A percentile compares a stretch with the other conserved stretches of the same genome.
Evolutionary conservation across 2,888 invertebrate genomes (phyloP).

Genomic region (Cryptocheilus praepositus): DNA sequence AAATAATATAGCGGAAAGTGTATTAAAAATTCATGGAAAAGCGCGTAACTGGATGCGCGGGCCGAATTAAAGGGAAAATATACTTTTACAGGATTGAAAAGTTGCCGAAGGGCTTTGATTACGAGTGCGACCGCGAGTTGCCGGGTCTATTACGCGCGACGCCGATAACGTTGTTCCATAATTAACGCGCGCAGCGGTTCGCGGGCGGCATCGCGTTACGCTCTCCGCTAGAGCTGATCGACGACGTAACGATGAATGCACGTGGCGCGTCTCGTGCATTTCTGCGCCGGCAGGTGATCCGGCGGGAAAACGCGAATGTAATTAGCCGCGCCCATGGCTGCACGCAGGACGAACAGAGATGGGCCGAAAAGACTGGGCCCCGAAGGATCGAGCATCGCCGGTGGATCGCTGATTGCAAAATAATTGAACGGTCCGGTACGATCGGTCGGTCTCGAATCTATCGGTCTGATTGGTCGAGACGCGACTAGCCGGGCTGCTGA

Average conservation of each 20-base stretch:
- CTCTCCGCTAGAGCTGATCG: too few relatives aligned
- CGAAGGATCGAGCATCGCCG: conserved; percentile 20
- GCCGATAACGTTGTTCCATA: too few relatives aligned
- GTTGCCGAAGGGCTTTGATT: conserved; percentile 8
- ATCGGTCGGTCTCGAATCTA: conserved; percentile 67
- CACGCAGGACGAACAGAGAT: conserved; percentile 9
- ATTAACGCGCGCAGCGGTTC: too few relatives aligned
- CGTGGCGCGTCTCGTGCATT: neutral
- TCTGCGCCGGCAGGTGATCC: neutral
- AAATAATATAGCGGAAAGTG: conserved; percentile 21
- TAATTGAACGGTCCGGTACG: conserved; percentile 72
- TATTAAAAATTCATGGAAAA: conserved; percentile 20
- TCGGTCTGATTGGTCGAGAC: conserved; percentile 70
- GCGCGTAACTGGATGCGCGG: conserved; percentile 6
- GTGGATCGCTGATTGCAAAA: conserved; percentile 70
- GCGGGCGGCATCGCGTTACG: neutral
- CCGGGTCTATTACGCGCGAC: too few relatives aligned
- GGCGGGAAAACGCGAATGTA: conserved; percentile 14
- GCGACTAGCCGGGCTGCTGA: conserved; percentile 15
- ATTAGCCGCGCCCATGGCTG: conserved; percentile 29
- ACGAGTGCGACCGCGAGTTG: too few relatives aligned
- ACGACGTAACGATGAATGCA: neutral
- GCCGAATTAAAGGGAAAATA: conserved; percentile 3
- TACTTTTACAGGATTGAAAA: conserved; percentile 2
- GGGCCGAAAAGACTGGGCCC: conserved; percentile 3